Percentiles rank a stretch among this genome's conserved stretches.
phyloP scores from a whole-genome alignment of 2,888 invertebrate genomes.

The Lasioglossum marginatum region DNA sequence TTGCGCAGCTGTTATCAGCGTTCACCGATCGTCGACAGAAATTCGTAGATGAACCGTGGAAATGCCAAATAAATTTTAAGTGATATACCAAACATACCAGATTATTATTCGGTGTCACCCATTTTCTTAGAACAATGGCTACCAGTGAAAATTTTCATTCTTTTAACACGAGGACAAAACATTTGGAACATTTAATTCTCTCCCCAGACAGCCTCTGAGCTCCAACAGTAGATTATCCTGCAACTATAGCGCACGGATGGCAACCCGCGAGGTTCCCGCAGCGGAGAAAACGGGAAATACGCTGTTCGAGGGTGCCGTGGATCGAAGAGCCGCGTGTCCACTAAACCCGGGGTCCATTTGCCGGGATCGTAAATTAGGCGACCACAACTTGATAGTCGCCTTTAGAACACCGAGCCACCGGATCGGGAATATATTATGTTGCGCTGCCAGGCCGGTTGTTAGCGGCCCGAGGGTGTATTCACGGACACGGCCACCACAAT shows the following conservation, averaged over 20 bases:
- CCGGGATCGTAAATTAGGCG: slow-evolving; percentile 61
- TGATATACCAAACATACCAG: not conserved
- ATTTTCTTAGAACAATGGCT: not conserved
- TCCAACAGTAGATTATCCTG: not conserved
- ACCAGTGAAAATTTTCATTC: not conserved
- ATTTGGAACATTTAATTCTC: not conserved
- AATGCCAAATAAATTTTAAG: not conserved
- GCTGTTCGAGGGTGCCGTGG: not conserved
- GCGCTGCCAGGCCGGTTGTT: slow-evolving; percentile 37
- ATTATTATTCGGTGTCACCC: not conserved
- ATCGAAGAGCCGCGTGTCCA: slow-evolving; percentile 22
- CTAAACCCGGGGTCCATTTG: slow-evolving; percentile 55
- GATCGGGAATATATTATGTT: slow-evolving; percentile 61
- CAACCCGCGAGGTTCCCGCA: slow-evolving; percentile 16
- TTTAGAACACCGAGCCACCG: slow-evolving; percentile 57
- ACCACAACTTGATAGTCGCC: slow-evolving; percentile 62
- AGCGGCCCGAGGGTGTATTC: slow-evolving; percentile 38
- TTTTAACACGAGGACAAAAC: not conserved
- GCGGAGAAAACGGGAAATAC: slow-evolving; percentile 17
- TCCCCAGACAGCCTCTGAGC: no score
- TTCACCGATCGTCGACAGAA: not conserved
- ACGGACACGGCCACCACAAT: slow-evolving; percentile 11
- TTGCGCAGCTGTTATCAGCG: not conserved
- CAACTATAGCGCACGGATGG: not conserved
- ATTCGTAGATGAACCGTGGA: not conserved